Evolutionary conservation across 1,140 invertebrate genomes (phyloP).

Genomic region (Psilanteris sp.): DNA sequence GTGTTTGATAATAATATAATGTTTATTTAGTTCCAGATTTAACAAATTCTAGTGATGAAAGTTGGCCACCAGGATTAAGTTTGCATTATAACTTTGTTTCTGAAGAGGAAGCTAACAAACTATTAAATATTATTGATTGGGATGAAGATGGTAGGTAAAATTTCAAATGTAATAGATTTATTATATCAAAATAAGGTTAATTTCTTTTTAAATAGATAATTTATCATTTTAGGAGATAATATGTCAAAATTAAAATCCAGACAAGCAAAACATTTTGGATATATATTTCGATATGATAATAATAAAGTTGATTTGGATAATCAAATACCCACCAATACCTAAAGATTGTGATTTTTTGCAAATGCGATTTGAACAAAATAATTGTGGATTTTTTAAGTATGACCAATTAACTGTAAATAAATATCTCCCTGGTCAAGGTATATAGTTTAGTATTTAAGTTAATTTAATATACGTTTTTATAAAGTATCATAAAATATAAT

Average conservation of each 20-base stretch:
- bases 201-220: no score
- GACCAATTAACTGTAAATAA: conserved; percentile 97
- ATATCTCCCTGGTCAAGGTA: conserved; percentile 94
- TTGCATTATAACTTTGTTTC: conserved; percentile 88
- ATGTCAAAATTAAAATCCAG: conserved; percentile 87
- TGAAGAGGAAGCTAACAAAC: conserved; percentile 84
- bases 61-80: conserved; percentile 85
- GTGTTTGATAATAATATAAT: no score
- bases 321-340: conserved; percentile 87
- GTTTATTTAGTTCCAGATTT: conserved; percentile 73
- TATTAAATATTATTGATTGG: conserved; percentile 85
- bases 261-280: conserved; percentile 95
- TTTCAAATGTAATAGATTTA: no score
- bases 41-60: conserved; percentile 64
- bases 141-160: conserved; percentile 67
- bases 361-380: conserved; percentile 81
- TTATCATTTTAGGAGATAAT: conserved; percentile 48
- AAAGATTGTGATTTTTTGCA: conserved; percentile 85
- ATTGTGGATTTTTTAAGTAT: conserved; percentile 81
- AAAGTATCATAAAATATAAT: no score
- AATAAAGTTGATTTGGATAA: conserved; percentile 91
- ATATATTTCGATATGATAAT: conserved; percentile 93
- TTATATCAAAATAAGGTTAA: no score
- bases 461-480: no score
- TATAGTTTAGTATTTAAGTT: background rate